Percentiles rank a stretch among this genome's conserved stretches.
These are phyloP conservation scores for Amblyornis subalaris DNA, from an alignment of 2,113 vertebrate genomes.

Conservation along the genomic window DNA sequence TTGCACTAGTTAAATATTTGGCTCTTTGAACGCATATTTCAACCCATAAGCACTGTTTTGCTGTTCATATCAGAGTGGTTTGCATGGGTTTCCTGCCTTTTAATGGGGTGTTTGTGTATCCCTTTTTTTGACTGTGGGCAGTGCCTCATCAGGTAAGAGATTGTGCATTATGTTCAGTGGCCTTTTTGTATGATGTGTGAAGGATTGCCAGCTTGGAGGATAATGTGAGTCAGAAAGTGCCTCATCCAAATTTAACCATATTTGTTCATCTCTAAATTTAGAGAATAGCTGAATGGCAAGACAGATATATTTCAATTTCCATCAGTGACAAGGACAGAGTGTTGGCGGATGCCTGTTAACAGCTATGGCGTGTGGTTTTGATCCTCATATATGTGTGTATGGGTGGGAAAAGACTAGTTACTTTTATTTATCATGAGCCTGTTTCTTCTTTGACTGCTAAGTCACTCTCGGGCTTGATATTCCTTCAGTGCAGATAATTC, in stretches of 20 bases:
- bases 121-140: not conserved
- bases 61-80: not conserved
- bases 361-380: not conserved
- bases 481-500: not conserved
- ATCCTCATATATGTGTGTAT: conserved; percentile 6
- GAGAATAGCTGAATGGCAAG: conserved; percentile 37
- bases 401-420: conserved; percentile 18
- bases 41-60: not conserved
- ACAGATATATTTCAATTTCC: conserved; percentile 10
- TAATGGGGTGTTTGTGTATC: not conserved
- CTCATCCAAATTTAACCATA: conserved; percentile 22
- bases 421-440: conserved; percentile 11
- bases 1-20: not conserved
- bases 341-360: conserved; percentile 51
- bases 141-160: not conserved
- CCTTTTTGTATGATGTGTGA: not conserved
- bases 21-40: not conserved
- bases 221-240: conserved; percentile 36
- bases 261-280: conserved; percentile 34
- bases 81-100: not conserved
- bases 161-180: not conserved
- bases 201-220: not conserved
- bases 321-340: conserved; percentile 39
- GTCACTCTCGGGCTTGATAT: not conserved
- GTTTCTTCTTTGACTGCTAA: conserved; percentile 1